Percentiles rank a stretch among this genome's conserved stretches.
phyloP scores from a whole-genome alignment of 53 echinoderm and acorn worm species.

The Luidia sarsii region DNA sequence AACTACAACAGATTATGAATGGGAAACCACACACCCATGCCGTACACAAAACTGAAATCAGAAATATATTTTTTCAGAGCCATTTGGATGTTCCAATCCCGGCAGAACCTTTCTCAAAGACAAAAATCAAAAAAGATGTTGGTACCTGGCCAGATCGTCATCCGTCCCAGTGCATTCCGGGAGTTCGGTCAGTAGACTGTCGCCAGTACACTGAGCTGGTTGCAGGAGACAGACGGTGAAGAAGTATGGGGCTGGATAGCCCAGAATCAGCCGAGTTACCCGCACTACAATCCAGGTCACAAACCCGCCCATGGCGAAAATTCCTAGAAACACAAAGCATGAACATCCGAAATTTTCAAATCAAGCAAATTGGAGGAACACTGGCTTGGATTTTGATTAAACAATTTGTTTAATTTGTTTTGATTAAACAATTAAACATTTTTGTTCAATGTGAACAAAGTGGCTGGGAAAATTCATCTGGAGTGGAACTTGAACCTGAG shows the following conservation, averaged over 20 bases:
- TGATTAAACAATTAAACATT: too few relatives aligned
- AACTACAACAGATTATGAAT: too few relatives aligned
- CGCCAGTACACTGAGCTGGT: constrained; percentile 48
- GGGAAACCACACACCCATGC: too few relatives aligned
- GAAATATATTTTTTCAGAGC: too few relatives aligned
- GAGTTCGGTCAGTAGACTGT: constrained; percentile 23
- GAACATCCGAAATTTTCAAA: neutral
- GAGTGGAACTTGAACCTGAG: too few relatives aligned
- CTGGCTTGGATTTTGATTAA: neutral
- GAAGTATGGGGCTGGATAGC: constrained; percentile 87
- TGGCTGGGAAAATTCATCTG: too few relatives aligned
- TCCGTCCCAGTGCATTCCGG: constrained; percentile 40
- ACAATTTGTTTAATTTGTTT: too few relatives aligned
- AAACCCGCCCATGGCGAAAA: constrained; percentile 81
- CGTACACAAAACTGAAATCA: too few relatives aligned
- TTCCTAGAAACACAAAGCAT: constrained; percentile 49
- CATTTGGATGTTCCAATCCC: too few relatives aligned
- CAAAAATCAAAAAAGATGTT: too few relatives aligned
- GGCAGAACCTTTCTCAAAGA: too few relatives aligned
- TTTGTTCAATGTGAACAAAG: too few relatives aligned
- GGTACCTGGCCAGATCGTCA: constrained; percentile 56
- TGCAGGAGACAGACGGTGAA: constrained; percentile 68
- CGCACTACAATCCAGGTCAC: constrained; percentile 73
- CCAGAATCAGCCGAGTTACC: constrained; percentile 68
- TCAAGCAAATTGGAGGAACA: neutral